Evolutionary conservation across 2,797 vertebrate species (phyloP).

Genomic region (Jordanella pulchra): DNA sequence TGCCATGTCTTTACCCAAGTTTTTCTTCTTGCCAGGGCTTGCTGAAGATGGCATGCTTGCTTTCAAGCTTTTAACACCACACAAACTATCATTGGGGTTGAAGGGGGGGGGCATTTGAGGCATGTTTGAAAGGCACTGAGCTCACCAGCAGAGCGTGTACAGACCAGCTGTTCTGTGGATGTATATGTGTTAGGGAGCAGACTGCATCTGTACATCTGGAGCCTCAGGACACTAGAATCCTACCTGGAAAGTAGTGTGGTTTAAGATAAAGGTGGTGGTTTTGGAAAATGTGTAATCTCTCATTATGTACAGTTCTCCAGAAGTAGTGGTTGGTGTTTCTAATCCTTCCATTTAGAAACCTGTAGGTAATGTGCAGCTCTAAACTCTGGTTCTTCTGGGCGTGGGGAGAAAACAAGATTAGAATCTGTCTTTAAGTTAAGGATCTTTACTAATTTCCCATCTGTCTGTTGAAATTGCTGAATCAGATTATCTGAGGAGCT

Average conservation of each 20-base stretch:
- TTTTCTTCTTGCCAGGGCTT: conserved; percentile 27
- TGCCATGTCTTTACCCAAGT: conserved; percentile 12
- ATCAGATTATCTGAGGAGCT: not conserved
- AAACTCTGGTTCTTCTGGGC: not conserved
- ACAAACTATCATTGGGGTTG: conserved; percentile 15
- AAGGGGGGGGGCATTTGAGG: conserved; percentile 31
- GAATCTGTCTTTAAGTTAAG: not conserved
- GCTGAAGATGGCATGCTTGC: conserved; percentile 10
- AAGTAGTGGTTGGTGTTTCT: conserved; percentile 4
- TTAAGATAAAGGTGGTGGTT: conserved; percentile 15
- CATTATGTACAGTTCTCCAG: conserved; percentile 20
- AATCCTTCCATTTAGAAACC: conserved; percentile 20
- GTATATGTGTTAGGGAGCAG: conserved; percentile 10
- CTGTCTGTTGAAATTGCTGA: not conserved
- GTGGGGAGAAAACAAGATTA: not conserved
- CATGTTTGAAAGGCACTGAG: conserved; percentile 22
- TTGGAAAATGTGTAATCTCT: conserved; percentile 23
- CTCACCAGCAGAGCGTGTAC: conserved; percentile 41
- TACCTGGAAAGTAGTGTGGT: conserved; percentile 36
- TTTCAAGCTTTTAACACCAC: conserved; percentile 13
- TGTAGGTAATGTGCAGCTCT: not conserved
- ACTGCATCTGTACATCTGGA: conserved; percentile 13
- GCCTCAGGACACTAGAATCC: conserved; percentile 27
- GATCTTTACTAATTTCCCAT: not conserved
- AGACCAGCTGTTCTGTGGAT: conserved; percentile 24